Evolutionary conservation across 2,113 vertebrate genomes (phyloP).

Genomic region (Platysternon megacephalum): DNA sequence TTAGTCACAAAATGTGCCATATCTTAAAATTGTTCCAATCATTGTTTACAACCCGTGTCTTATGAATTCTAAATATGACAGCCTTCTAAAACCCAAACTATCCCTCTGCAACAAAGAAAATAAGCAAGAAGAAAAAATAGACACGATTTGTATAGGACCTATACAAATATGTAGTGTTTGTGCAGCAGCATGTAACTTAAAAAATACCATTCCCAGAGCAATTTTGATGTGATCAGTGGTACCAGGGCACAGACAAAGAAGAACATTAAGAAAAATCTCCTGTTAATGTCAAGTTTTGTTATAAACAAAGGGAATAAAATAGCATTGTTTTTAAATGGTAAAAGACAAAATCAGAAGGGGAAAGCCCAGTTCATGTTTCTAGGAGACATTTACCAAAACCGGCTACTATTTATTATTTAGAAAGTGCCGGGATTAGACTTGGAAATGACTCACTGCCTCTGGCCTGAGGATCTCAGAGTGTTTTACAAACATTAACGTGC

Average conservation of each 20-base stretch:
- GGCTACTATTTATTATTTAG: not conserved
- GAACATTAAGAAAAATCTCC: not conserved
- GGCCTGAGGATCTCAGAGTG: accelerated
- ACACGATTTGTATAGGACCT: not conserved
- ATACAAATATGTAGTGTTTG: not conserved
- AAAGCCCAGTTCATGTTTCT: not conserved
- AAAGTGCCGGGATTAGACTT: not conserved
- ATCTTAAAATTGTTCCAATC: not conserved
- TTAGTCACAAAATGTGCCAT: not conserved
- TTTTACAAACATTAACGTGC: accelerated
- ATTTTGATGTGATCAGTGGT: not conserved
- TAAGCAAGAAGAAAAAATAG: too few relatives aligned
- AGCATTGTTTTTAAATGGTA: not conserved
- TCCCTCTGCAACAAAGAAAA: not conserved
- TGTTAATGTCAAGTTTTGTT: not conserved
- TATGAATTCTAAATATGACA: not conserved
- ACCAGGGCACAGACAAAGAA: not conserved
- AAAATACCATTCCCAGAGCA: not conserved
- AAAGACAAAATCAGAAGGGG: not conserved
- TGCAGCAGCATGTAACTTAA: not conserved
- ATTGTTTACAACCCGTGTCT: not conserved
- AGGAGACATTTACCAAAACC: not conserved
- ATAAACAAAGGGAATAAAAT: not conserved
- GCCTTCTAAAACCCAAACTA: not conserved
- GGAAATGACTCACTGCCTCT: not conserved